These are phyloP conservation scores for Aphelocoma californica DNA, from an alignment of 2,797 vertebrate genomes.

Conservation along the genomic window DNA sequence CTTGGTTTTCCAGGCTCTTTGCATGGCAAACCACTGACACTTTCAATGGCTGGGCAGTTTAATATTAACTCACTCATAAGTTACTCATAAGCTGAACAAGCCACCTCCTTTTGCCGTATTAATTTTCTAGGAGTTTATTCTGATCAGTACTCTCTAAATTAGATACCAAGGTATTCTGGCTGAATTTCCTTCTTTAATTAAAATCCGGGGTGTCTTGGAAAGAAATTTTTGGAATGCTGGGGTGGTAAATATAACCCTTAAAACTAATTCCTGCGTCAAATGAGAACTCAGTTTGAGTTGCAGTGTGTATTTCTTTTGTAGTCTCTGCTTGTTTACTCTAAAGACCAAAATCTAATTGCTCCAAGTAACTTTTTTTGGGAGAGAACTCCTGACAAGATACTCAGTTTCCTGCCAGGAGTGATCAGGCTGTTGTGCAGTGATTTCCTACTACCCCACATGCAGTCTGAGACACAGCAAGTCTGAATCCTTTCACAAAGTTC, in stretches of 20 bases:
- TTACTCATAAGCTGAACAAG: neutral
- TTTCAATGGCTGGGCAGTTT: neutral
- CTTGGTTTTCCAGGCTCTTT: slow-evolving; percentile 28
- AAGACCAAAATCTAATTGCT: neutral
- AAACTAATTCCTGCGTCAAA: neutral
- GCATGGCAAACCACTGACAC: slow-evolving; percentile 36
- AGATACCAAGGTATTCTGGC: neutral
- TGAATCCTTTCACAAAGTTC: neutral
- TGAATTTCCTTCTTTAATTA: neutral
- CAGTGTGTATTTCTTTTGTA: neutral
- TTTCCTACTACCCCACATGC: neutral
- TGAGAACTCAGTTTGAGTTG: neutral
- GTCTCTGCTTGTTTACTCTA: neutral
- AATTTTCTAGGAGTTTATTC: neutral
- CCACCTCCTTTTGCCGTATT: neutral
- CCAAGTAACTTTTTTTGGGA: neutral
- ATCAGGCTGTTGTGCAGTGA: neutral
- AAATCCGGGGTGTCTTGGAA: neutral
- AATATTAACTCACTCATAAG: neutral
- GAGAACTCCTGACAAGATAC: neutral
- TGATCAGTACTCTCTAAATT: neutral
- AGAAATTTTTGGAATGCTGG: neutral
- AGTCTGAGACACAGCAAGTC: neutral
- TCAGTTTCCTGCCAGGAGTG: neutral
- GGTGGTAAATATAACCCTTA: neutral